Conservation (phyloP, 2,113 vertebrate genomes). For the Noctilio leporinus region DNA sequence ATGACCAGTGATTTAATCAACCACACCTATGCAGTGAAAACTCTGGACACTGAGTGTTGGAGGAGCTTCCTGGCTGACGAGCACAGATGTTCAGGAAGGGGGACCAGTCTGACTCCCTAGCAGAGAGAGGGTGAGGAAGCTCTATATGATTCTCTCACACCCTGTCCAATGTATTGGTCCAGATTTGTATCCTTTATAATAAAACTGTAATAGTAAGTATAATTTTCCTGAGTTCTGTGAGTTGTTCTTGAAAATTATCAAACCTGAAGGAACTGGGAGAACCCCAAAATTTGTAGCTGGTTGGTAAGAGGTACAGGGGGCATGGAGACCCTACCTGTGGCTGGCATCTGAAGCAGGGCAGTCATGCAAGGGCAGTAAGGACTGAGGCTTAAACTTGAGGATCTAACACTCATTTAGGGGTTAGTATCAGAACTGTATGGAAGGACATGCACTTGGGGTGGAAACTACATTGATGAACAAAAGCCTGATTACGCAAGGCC, state of each 20-base stretch:
- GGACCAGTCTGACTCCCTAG: rapidly evolving
- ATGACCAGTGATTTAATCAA: not conserved
- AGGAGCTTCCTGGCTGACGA: not conserved
- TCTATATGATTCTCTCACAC: not conserved
- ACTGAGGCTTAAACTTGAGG: not conserved
- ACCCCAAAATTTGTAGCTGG: not conserved
- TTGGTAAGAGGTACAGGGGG: not conserved
- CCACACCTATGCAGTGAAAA: not conserved
- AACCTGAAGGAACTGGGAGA: not conserved
- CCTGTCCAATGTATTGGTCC: not conserved
- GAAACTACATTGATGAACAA: not conserved
- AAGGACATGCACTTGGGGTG: not conserved
- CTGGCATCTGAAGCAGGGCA: not conserved
- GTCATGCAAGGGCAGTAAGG: not conserved
- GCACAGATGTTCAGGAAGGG: not conserved
- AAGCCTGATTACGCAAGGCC: not conserved
- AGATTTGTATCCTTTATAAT: not conserved
- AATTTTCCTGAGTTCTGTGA: not conserved
- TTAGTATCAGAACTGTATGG: not conserved
- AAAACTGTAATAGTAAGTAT: not conserved
- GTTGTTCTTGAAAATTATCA: not conserved
- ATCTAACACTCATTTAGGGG: no score
- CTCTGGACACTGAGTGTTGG: not conserved
- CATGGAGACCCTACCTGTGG: not conserved
- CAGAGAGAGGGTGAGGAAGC: rapidly evolving